Evolutionary conservation across 2,888 invertebrate species (phyloP).

Genomic region (Hirtodrosophila alboralis): DNA sequence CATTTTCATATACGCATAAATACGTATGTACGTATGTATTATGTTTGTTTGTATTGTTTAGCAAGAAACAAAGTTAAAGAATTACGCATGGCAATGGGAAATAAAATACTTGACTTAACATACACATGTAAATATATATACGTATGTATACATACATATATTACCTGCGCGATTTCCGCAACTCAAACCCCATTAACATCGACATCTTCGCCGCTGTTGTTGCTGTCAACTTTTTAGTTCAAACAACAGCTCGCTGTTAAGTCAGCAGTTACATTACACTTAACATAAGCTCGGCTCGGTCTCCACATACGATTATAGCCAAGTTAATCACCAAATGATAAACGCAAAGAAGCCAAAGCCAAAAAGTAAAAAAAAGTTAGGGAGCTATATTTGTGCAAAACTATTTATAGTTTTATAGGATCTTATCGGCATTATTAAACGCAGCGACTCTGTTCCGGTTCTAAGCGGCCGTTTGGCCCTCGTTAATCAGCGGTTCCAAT

Average conservation of each 20-base stretch:
- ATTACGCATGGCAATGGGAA: slow-evolving; percentile 29
- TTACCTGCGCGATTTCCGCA: slow-evolving; percentile 7
- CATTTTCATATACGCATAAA: slow-evolving; percentile 4
- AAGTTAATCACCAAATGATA: slow-evolving; percentile 58
- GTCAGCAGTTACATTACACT: slow-evolving; percentile 33
- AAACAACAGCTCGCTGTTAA: slow-evolving; percentile 38
- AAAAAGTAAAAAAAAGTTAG: slow-evolving; percentile 7
- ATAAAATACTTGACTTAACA: slow-evolving; percentile 1
- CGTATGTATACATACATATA: slow-evolving; percentile 15
- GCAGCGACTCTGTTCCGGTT: slow-evolving; percentile 51
- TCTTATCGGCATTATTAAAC: slow-evolving; percentile 18
- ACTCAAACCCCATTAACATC: slow-evolving; percentile 30
- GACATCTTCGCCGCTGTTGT: slow-evolving; percentile 33
- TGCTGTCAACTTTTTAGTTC: slow-evolving; percentile 43
- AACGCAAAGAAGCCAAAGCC: slow-evolving; percentile 22
- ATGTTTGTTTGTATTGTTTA: slow-evolving; percentile 17
- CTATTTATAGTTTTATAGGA: slow-evolving; percentile 3
- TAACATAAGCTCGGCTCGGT: slow-evolving; percentile 30
- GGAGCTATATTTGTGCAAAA: slow-evolving; percentile 1
- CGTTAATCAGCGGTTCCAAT: slow-evolving; percentile 55
- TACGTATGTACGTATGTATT: slow-evolving; percentile 2
- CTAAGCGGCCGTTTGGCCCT: slow-evolving; percentile 6
- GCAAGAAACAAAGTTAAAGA: slow-evolving; percentile 44
- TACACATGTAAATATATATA: slow-evolving; percentile 10
- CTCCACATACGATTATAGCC: slow-evolving; percentile 50